A percentile compares a stretch with the other conserved stretches of the same genome.
Evolutionary conservation across 2,888 invertebrate species (phyloP).

Genomic region (Tineola bisselliella): DNA sequence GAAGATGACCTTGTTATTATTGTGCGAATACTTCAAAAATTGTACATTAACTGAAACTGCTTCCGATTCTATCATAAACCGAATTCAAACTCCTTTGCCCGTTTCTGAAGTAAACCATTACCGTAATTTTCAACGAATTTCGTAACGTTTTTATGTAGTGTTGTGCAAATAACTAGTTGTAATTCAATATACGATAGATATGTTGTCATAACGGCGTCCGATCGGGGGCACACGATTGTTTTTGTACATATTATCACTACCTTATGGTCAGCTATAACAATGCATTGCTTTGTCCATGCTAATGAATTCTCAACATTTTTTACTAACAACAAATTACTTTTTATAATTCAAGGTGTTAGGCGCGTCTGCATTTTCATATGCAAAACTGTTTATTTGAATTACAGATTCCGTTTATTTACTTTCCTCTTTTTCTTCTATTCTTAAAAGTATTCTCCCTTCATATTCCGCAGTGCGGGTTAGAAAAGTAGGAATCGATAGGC

Average conservation of each 20-base stretch:
- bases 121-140: not conserved
- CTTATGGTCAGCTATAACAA: not conserved
- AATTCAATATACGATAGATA: constrained; percentile 26
- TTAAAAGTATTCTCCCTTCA: not conserved
- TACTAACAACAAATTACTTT: not conserved
- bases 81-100: no score
- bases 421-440: not conserved
- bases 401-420: no score
- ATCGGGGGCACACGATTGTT: constrained; percentile 29
- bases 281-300: not conserved
- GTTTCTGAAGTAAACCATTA: not conserved
- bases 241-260: constrained; percentile 25
- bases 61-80: no score
- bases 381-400: no score
- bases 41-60: no score
- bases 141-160: not conserved
- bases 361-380: no score
- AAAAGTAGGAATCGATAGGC: not conserved
- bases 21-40: no score
- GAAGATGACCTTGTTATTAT: not conserved
- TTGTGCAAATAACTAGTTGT: constrained; percentile 21
- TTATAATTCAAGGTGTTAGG: no score
- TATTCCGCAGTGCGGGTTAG: constrained; percentile 1
- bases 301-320: not conserved
- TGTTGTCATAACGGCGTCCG: constrained; percentile 22